A percentile compares a stretch with the other conserved stretches of the same genome.
These are phyloP conservation scores for Tromatobia lineatoria DNA, from an alignment of 2,888 invertebrate species.

Conservation along the genomic window DNA sequence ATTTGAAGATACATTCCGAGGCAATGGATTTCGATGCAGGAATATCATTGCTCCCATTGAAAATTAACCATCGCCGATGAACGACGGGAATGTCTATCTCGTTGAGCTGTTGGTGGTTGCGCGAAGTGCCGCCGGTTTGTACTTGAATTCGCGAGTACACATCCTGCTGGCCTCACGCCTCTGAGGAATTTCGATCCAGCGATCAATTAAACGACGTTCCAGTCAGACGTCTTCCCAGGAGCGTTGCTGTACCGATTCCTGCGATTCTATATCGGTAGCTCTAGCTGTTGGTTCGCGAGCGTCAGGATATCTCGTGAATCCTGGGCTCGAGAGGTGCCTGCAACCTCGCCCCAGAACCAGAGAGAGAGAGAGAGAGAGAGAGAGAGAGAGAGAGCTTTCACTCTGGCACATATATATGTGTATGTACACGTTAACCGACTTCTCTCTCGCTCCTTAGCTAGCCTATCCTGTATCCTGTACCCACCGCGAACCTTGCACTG, in stretches of 20 bases:
- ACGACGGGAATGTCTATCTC: background rate
- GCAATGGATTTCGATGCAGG: background rate
- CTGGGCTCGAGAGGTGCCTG: conserved; percentile 39
- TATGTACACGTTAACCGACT: conserved; percentile 17
- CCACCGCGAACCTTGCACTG: conserved; percentile 28
- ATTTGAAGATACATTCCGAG: background rate
- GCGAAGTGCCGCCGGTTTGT: conserved; percentile 18
- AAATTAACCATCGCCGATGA: conserved; percentile 37
- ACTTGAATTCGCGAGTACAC: conserved; percentile 26
- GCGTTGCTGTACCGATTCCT: conserved; percentile 61
- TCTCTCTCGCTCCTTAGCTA: conserved; percentile 34
- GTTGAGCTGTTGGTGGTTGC: conserved; percentile 16
- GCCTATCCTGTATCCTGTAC: conserved; percentile 28
- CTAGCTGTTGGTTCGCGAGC: conserved; percentile 33
- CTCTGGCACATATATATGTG: background rate
- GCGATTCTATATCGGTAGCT: conserved; percentile 35
- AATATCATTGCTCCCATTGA: conserved; percentile 38
- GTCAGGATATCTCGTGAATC: conserved; percentile 54
- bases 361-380: background rate
- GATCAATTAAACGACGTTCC: conserved; percentile 83
- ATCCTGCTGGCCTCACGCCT: conserved; percentile 71
- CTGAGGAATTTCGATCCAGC: conserved; percentile 82
- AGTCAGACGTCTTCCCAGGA: conserved; percentile 76
- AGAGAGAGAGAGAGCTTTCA: conserved; percentile 5
- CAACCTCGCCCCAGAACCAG: conserved; percentile 18